Conservation (phyloP, 2,113 vertebrate species). For the Prinia subflava region DNA sequence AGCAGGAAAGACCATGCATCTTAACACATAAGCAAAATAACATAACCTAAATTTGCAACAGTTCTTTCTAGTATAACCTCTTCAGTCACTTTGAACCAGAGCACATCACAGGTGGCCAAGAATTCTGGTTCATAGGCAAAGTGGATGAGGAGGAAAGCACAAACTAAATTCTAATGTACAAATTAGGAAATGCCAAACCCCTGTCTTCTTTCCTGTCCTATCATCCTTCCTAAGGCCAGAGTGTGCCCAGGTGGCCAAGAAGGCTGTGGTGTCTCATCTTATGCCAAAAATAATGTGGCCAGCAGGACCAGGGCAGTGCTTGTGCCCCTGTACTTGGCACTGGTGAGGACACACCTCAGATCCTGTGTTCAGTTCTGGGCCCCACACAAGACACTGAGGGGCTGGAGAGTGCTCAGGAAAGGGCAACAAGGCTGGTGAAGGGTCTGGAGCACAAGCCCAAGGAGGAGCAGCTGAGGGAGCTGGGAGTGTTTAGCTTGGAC, state of each 20-base stretch:
- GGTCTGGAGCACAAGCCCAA: background rate
- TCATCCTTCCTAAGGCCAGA: background rate
- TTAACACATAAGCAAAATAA: background rate
- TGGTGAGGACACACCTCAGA: background rate
- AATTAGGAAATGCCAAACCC: background rate
- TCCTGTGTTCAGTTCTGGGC: background rate
- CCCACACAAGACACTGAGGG: background rate
- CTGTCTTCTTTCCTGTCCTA: background rate
- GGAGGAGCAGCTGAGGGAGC: background rate
- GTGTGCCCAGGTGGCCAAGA: background rate
- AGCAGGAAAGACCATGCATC: rapidly evolving
- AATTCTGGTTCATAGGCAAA: background rate
- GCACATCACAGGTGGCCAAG: background rate
- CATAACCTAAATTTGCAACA: background rate
- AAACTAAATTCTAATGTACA: background rate
- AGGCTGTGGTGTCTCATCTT: background rate
- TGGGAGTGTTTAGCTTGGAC: background rate
- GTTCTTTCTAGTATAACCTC: background rate
- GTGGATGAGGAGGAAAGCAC: background rate
- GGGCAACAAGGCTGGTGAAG: background rate
- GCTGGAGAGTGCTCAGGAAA: background rate
- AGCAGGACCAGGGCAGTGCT: background rate
- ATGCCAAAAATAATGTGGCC: background rate
- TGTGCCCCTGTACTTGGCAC: rapidly evolving
- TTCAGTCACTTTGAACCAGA: background rate